phyloP scores from a whole-genome alignment of 2,797 vertebrate genomes.

The Sebastes hopkinsi region DNA sequence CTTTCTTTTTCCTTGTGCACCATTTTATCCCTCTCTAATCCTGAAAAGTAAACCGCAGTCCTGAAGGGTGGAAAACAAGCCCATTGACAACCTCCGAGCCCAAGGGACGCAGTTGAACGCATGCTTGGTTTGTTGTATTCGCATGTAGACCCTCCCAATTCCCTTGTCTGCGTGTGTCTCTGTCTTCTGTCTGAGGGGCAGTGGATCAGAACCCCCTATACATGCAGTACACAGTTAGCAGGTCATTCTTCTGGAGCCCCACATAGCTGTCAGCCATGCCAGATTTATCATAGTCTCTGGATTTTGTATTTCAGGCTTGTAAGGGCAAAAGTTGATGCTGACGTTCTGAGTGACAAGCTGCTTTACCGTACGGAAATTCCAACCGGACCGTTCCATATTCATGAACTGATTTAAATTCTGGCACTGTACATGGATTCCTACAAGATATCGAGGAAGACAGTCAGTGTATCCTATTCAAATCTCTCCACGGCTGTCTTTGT shows the following conservation, averaged over 20 bases:
- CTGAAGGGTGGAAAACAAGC: constrained; percentile 76
- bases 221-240: constrained; percentile 84
- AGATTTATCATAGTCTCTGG: constrained; percentile 85
- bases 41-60: constrained; percentile 73
- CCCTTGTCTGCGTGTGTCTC: constrained; percentile 83
- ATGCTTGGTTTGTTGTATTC: constrained; percentile 83
- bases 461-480: constrained; percentile 69
- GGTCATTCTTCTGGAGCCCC: constrained; percentile 83
- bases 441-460: constrained; percentile 75
- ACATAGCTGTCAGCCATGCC: constrained; percentile 82
- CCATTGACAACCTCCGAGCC: constrained; percentile 75
- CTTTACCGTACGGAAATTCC: constrained; percentile 84
- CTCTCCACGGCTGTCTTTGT: constrained; percentile 60
- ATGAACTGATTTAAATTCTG: constrained; percentile 87
- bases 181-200: constrained; percentile 84
- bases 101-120: constrained; percentile 77
- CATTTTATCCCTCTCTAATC: constrained; percentile 66
- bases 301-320: constrained; percentile 83
- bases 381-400: constrained; percentile 85
- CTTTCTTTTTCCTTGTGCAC: constrained; percentile 29
- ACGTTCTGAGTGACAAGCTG: constrained; percentile 86
- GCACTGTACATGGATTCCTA: constrained; percentile 78
- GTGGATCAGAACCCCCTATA: constrained; percentile 84
- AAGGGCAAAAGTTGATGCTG: constrained; percentile 84
- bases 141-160: constrained; percentile 84